Evolutionary conservation across 1,140 invertebrate genomes (phyloP).

Genomic region (Sminthurides bifidus): DNA sequence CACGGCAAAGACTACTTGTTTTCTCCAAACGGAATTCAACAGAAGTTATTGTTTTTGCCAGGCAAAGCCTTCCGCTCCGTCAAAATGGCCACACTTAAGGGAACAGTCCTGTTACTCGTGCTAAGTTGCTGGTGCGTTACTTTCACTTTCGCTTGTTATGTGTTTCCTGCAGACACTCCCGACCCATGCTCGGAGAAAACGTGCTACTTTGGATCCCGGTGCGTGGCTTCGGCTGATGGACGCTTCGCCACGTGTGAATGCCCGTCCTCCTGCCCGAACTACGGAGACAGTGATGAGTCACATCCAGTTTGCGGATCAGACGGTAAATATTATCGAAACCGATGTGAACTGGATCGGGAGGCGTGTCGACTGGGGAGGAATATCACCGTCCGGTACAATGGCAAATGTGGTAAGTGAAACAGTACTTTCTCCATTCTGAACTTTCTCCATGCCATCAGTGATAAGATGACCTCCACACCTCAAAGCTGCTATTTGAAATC

Average conservation of each 20-base stretch:
- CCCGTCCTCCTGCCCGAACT: conserved; percentile 58
- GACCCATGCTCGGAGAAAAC: conserved; percentile 62
- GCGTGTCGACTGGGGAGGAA: conserved; percentile 60
- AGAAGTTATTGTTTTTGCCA: too few species aligned
- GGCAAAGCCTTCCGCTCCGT: neutral
- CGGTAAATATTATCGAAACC: conserved; percentile 54
- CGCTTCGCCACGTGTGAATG: conserved; percentile 57
- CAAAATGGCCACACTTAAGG: neutral
- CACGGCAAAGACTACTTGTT: too few species aligned
- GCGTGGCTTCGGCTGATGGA: conserved; percentile 62
- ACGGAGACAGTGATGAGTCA: conserved; percentile 64
- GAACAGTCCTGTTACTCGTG: neutral
- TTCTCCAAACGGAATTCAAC: too few species aligned
- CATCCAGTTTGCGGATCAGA: conserved; percentile 60
- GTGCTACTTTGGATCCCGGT: conserved; percentile 62
- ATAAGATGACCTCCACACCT: too few species aligned
- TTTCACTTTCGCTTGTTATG: too few species aligned
- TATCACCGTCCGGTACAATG: conserved; percentile 72
- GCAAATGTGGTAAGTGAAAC: conserved; percentile 78
- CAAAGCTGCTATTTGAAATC: too few species aligned
- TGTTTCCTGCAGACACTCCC: conserved; percentile 52
- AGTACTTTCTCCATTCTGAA: too few species aligned
- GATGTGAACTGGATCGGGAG: conserved; percentile 66
- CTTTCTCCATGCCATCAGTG: too few species aligned
- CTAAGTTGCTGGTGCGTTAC: conserved; percentile 26